A percentile compares a stretch with the other conserved stretches of the same genome.
Conservation (phyloP, 2,113 vertebrate genomes). For the Telmatochromis sp. region DNA sequence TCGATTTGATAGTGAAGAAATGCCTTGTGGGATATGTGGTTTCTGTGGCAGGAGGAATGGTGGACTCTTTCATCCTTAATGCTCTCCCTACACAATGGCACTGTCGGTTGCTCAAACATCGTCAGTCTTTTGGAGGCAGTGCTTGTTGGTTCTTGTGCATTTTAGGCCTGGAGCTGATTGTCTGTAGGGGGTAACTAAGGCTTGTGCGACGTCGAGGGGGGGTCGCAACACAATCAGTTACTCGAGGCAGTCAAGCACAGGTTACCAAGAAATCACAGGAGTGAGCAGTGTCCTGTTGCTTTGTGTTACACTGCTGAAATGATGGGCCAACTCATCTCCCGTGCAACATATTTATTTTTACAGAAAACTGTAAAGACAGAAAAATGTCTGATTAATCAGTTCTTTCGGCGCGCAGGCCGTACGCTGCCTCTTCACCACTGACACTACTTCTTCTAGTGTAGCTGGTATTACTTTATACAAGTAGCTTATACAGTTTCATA, state of each 20-base stretch:
- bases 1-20: constrained; percentile 2
- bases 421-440: no score
- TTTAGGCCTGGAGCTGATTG: background rate
- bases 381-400: no score
- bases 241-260: background rate
- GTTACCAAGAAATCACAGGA: background rate
- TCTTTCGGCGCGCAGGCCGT: no score
- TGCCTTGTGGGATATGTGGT: constrained; percentile 42
- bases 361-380: no score
- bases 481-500: no score
- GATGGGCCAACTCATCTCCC: no score
- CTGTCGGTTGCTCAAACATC: background rate
- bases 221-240: constrained; percentile 13
- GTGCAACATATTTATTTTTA: no score
- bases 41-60: background rate
- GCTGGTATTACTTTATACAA: no score
- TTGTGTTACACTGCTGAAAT: no score
- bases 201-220: background rate
- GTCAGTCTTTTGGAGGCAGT: background rate
- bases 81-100: background rate
- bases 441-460: no score
- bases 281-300: background rate
- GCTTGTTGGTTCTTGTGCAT: constrained; percentile 21
- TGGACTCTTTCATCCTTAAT: constrained; percentile 5
- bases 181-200: background rate